Conservation (phyloP, 2,797 vertebrate species). For the Chiloscyllium punctatum region DNA sequence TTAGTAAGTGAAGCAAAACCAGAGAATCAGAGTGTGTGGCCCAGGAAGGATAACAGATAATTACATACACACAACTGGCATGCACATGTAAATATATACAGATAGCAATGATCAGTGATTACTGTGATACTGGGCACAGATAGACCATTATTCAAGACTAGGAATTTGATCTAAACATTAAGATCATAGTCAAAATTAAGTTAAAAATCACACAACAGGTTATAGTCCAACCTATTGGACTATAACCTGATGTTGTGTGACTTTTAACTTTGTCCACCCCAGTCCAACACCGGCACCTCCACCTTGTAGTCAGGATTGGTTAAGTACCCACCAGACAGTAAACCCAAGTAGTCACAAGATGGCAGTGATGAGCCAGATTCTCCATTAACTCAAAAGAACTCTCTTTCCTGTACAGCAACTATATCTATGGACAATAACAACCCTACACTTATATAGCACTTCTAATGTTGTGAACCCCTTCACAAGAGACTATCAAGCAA, state of each 20-base stretch:
- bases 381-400: background rate
- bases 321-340: background rate
- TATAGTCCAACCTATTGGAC: too few relatives aligned
- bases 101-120: background rate
- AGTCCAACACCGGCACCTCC: too few relatives aligned
- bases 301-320: background rate
- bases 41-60: background rate
- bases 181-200: background rate
- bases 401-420: background rate
- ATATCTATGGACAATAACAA: background rate
- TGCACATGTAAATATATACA: background rate
- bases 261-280: too few relatives aligned
- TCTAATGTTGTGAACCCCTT: too few relatives aligned
- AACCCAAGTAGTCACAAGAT: background rate
- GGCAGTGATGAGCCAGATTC: background rate
- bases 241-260: too few relatives aligned
- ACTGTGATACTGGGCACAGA: background rate
- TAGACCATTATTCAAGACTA: background rate
- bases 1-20: background rate
- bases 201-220: background rate
- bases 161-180: background rate
- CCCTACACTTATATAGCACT: too few relatives aligned
- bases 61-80: background rate
- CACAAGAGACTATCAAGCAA: too few relatives aligned
- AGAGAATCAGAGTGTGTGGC: background rate